Base-by-base conservation (phyloP, 2,888 invertebrate species). In the Nemotelus pantherinus region DNA sequence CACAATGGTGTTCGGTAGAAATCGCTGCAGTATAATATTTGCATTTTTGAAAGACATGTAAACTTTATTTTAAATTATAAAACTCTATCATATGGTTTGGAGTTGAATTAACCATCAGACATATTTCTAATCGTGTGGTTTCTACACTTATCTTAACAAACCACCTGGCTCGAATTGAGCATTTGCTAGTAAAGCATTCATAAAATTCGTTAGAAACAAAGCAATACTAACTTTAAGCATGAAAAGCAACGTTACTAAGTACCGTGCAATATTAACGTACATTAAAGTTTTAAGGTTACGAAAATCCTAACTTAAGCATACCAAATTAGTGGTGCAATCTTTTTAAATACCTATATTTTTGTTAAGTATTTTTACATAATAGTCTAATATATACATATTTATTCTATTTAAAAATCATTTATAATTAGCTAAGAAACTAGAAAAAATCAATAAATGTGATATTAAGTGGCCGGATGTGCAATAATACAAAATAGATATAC, bases 391-490 rank as follows among this genome's bases (percentile, higher is more conserved):
- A 63, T 43, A 64, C 6, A 6, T 9, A 43, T 50, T 68, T 58
- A 60, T 60, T 74, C 60, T n/a, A 48, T 76, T 53, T 76, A 64
- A 9, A 10, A 57, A 43, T 44, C 44, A 64, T 76, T 44, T 41
- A 41, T 4, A 10, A 50, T 60, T 44, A 64, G 65, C 53, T 25
- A 9, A 75, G 7, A 57, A 47, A 6, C 10, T 63, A 41, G 58
- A 25, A 48, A 76, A 75, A 48, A 75, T 44, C 55, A 67, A 77
- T 74, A 55, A 79, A 63, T 79, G 80, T 80, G 80, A 80, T 80
- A 80, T 77, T 76, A 75, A 75, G 65, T 75, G 78, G 80, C 78
- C 78, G 78, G 77, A 78, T 58, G 79, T 80, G 80, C 80, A 80
- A 80, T 80, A 80, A 74, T 65, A 76, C 39, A 76, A 53, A 47